Evolutionary conservation across 2,113 vertebrate genomes (phyloP).

Genomic region (Capricornis sumatraensis): DNA sequence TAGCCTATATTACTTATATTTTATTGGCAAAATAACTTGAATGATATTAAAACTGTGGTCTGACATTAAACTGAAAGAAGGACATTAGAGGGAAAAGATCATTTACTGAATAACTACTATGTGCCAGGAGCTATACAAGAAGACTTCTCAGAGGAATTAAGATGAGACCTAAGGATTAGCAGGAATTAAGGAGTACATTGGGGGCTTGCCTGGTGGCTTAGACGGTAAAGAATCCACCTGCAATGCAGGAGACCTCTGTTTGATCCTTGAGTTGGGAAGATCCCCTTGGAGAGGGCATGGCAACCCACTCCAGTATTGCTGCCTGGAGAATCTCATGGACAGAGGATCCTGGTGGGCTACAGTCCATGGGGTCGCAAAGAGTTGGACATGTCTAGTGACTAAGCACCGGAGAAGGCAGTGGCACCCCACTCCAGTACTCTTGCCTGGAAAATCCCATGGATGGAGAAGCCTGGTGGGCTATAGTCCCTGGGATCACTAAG

Average conservation of each 20-base stretch:
- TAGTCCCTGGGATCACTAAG: too few species aligned
- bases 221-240: neutral
- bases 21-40: constrained; percentile 38
- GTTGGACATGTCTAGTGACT: neutral
- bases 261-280: neutral
- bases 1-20: neutral
- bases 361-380: neutral
- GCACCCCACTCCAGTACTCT: neutral
- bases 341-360: neutral
- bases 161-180: neutral
- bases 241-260: neutral
- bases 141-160: neutral
- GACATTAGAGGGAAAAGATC: neutral
- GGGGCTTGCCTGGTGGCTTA: neutral
- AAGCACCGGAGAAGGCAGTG: neutral
- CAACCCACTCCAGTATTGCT: neutral
- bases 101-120: neutral
- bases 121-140: neutral
- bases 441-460: neutral
- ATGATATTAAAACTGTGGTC: neutral
- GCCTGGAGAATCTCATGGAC: neutral
- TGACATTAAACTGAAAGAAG: neutral
- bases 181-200: neutral
- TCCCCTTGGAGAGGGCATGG: neutral
- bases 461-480: too few species aligned